These are phyloP conservation scores for Alexandromys fortis DNA, from an alignment of 2,113 vertebrate genomes.

Conservation along the genomic window DNA sequence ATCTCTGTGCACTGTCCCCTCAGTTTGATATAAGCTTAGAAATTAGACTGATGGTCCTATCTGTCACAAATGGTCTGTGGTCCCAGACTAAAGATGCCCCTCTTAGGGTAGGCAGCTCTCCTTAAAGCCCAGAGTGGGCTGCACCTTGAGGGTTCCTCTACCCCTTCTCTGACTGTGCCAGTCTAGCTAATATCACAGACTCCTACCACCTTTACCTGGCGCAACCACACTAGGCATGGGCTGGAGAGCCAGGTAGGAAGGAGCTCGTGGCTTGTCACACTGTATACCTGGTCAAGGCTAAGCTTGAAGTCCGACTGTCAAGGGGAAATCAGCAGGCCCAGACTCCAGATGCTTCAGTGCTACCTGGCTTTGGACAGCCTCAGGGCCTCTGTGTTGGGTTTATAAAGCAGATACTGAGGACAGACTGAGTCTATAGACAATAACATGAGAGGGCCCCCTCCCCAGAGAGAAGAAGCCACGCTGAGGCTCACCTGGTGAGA, in stretches of 20 bases:
- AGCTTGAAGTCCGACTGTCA: not conserved
- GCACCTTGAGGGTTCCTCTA: not conserved
- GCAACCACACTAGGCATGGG: not conserved
- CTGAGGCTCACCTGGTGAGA: not conserved
- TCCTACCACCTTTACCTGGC: not conserved
- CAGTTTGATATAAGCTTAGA: not conserved
- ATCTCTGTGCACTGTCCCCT: not conserved
- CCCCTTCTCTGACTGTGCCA: not conserved
- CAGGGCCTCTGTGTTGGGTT: slow-evolving; percentile 11
- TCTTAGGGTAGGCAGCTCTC: not conserved
- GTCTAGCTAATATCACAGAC: not conserved
- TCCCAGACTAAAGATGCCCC: not conserved
- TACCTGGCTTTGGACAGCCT: not conserved
- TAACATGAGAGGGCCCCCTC: not conserved
- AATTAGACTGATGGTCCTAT: not conserved
- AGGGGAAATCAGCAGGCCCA: not conserved
- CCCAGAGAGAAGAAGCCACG: not conserved
- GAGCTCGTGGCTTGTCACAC: not conserved
- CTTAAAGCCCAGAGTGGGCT: not conserved
- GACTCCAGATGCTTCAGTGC: not conserved
- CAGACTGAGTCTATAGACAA: not conserved
- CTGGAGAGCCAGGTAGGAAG: not conserved
- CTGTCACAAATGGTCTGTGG: not conserved
- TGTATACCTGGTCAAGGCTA: not conserved
- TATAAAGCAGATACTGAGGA: not conserved